Conservation (phyloP, 2,113 vertebrate species). For the Epinephelus lanceolatus region DNA sequence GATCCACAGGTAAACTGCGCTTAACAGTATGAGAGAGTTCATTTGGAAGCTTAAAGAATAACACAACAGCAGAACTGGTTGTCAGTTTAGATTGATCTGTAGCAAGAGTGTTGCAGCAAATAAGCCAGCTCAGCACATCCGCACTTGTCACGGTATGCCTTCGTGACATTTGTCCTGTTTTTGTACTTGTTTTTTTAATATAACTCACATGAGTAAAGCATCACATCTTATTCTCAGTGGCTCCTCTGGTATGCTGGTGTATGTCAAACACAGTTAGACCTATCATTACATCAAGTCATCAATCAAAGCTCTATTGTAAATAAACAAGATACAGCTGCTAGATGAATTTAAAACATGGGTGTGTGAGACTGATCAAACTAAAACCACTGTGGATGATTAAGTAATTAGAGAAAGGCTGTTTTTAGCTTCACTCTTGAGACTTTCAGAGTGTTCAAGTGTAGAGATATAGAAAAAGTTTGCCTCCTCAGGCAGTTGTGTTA, state of each 20-base stretch:
- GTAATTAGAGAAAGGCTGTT: background rate
- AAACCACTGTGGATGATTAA: background rate
- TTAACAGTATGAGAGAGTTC: too few relatives aligned
- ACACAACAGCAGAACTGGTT: too few relatives aligned
- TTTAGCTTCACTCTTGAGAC: background rate
- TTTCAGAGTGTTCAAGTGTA: background rate
- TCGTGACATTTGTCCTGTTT: background rate
- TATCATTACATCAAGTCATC: background rate
- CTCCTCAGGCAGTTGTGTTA: background rate
- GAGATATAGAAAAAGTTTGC: background rate
- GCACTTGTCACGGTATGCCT: background rate
- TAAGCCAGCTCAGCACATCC: background rate
- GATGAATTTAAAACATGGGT: background rate
- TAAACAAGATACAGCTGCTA: background rate
- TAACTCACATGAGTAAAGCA: background rate
- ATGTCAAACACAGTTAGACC: background rate
- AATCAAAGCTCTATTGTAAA: background rate
- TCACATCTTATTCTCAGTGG: background rate
- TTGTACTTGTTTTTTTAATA: background rate
- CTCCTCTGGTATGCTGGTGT: background rate
- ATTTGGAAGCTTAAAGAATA: background rate
- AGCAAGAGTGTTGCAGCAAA: background rate
- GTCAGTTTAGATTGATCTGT: too few relatives aligned
- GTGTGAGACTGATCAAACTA: background rate
- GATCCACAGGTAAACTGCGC: conserved; percentile 65